Evolutionary conservation across 2,888 invertebrate genomes (phyloP), one percentile per base, ranked within the genome.

Genomic region (Diarsia rubi): DNA sequence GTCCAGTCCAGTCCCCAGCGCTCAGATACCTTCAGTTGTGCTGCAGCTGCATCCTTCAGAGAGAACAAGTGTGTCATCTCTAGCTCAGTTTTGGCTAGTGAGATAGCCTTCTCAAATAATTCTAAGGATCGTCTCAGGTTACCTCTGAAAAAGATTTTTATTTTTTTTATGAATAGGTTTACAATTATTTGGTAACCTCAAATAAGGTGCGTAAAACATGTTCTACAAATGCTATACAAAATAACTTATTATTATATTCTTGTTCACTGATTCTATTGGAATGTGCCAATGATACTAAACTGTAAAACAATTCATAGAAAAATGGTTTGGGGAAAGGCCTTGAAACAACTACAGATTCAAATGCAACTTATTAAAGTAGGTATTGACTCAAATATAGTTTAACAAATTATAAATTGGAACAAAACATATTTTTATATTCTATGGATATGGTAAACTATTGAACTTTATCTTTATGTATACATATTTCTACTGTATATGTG

Each of bases 11-110:
- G 95, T 78, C 98, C 98, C 95, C 98, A 97, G 92, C 97, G 98
- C 85, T 98, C 97, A 1, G 98, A 98, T 60, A 99, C 98, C 92
- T 98, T 98, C 69, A 98, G 95, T 95, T 99, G 99, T 45, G 99
- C 98, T 86, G 98, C 97, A 16, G 99, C 99, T 27, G 99, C 99
- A 94, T 99, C 98, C 90, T 98, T 97, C 85, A 99, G 95, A 3
- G 99, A 98, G 93, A 98, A 99, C 90, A 99, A 97, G 93, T 99
- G 99, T 45, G 98, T 97, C 97, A 99, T 97, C 96, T 99, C 99
- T 87, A 98, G 97, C 94, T 98, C 98, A 24, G 98, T 98, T 92
- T 98, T 98, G 62, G 98, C 98, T 85, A 99, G 95, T 73, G 97
- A 97, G 82, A 99, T 97, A 52, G 99, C 99, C 92, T 98, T 98